A percentile compares a stretch with the other conserved stretches of the same genome.
Evolutionary conservation across 2,113 vertebrate species (phyloP).

Genomic region (Rissa tridactyla): DNA sequence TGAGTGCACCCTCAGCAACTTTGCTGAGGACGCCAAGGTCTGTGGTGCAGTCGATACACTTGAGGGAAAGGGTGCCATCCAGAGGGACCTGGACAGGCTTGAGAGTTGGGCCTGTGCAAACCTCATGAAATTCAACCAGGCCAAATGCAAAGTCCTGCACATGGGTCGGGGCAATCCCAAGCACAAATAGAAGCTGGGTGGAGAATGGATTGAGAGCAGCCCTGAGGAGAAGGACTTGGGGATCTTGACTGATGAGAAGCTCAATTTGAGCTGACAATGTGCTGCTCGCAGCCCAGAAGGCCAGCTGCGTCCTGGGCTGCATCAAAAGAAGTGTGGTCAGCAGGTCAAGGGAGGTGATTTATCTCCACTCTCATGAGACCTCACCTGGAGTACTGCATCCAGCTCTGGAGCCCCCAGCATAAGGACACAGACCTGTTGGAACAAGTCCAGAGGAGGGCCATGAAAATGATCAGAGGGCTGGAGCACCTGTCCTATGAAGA

Average conservation of each 20-base stretch:
- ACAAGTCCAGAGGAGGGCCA: background rate
- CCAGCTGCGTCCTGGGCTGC: background rate
- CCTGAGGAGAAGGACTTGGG: background rate
- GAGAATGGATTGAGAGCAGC: background rate
- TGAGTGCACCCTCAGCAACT: background rate
- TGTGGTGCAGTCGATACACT: background rate
- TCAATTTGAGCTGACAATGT: background rate
- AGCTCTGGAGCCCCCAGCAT: background rate
- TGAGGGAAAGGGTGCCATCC: background rate
- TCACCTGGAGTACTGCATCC: background rate
- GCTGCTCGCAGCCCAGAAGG: background rate
- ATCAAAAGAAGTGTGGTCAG: background rate
- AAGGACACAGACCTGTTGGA: background rate
- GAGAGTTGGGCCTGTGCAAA: background rate
- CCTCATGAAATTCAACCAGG: background rate
- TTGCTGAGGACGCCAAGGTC: background rate
- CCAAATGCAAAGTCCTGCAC: background rate
- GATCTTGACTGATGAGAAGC: background rate
- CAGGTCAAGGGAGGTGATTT: background rate
- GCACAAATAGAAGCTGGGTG: background rate
- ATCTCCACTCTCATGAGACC: background rate
- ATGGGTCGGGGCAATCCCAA: background rate
- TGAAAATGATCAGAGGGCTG: background rate
- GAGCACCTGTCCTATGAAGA: background rate
- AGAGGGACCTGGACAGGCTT: background rate